These are phyloP conservation scores for Lepisosteus oculatus DNA, from an alignment of 2,113 vertebrate genomes.

Conservation along the genomic window DNA sequence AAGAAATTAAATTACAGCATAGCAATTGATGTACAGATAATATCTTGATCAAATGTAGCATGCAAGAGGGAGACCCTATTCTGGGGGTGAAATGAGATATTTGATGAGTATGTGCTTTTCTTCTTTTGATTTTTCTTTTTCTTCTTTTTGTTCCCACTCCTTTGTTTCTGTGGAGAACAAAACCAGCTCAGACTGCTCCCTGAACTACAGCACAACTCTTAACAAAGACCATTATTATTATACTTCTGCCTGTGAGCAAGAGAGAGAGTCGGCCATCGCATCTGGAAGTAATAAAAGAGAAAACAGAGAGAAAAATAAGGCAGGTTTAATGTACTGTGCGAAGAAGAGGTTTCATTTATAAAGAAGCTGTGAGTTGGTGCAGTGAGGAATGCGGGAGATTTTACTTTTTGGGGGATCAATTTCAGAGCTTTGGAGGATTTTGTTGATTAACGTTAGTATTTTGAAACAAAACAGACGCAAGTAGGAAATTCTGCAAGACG, in stretches of 20 bases:
- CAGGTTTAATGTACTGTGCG: constrained; percentile 7
- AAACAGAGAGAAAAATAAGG: constrained; percentile 5
- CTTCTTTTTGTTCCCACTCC: background rate
- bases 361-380: too few relatives aligned
- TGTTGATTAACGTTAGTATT: too few relatives aligned
- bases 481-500: too few relatives aligned
- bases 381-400: too few relatives aligned
- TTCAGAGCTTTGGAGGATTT: too few relatives aligned
- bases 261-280: constrained; percentile 12
- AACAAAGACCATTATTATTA: constrained; percentile 14
- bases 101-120: background rate
- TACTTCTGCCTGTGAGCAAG: constrained; percentile 16
- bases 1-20: background rate
- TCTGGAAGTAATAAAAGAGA: constrained; percentile 23
- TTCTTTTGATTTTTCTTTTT: constrained; percentile 5
- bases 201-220: constrained; percentile 18
- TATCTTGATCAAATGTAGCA: too few relatives aligned
- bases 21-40: too few relatives aligned
- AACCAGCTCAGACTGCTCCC: constrained; percentile 10
- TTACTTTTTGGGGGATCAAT: too few relatives aligned
- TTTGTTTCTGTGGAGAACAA: background rate
- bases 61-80: too few relatives aligned
- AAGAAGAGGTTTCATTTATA: too few relatives aligned
- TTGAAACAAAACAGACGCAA: too few relatives aligned
- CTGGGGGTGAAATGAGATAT: too few relatives aligned